A percentile compares a stretch with the other conserved stretches of the same genome.
Evolutionary conservation across 2,888 invertebrate species (phyloP).

Genomic region (Gnatocerus cornutus): DNA sequence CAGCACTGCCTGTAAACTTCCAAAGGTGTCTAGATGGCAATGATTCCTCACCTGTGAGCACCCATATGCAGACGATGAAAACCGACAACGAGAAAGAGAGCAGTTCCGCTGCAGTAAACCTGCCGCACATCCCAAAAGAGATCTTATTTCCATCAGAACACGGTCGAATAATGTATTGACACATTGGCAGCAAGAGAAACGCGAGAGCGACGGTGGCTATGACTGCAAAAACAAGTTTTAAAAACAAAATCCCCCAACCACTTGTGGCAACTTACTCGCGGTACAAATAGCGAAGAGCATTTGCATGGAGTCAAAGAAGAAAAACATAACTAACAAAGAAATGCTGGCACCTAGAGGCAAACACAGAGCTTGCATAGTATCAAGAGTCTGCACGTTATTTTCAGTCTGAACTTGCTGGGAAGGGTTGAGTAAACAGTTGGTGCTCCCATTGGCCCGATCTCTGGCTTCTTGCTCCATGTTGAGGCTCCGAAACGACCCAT

Average conservation of each 20-base stretch:
- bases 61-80: slow-evolving; percentile 97
- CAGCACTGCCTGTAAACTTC: too few species aligned
- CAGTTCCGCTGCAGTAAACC: slow-evolving; percentile 95
- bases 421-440: slow-evolving; percentile 68
- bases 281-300: slow-evolving; percentile 96
- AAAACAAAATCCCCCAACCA: slow-evolving; percentile 8
- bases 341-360: slow-evolving; percentile 96
- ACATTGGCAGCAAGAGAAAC: slow-evolving; percentile 96
- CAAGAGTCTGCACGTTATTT: slow-evolving; percentile 87
- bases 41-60: slow-evolving; percentile 82
- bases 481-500: slow-evolving; percentile 96
- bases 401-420: slow-evolving; percentile 63
- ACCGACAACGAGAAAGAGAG: slow-evolving; percentile 94
- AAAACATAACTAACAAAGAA: slow-evolving; percentile 97
- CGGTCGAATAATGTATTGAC: slow-evolving; percentile 93
- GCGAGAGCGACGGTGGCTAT: slow-evolving; percentile 97
- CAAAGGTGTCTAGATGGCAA: too few species aligned
- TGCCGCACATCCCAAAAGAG: slow-evolving; percentile 92
- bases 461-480: slow-evolving; percentile 97
- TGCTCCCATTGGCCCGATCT: slow-evolving; percentile 75
- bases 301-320: slow-evolving; percentile 99
- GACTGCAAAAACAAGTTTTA: slow-evolving; percentile 73
- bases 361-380: slow-evolving; percentile 97
- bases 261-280: slow-evolving; percentile 85
- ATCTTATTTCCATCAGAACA: slow-evolving; percentile 90